A percentile compares a stretch with the other conserved stretches of the same genome.
Evolutionary conservation across 2,797 vertebrate genomes (phyloP).

Genomic region (Eutrigla gurnardus): DNA sequence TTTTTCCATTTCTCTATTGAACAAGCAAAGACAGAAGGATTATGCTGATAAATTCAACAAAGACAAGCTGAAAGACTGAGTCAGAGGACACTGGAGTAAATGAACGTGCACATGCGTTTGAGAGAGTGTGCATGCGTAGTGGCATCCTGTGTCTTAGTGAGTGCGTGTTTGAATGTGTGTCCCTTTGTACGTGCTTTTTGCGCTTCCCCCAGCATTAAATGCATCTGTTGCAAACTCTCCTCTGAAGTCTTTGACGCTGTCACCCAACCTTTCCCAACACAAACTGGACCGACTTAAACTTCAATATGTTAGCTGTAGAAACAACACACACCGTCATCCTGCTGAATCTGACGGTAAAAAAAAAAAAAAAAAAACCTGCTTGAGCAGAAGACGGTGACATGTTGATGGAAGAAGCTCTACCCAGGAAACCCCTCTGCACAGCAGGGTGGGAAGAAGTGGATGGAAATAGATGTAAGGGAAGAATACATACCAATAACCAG

Average conservation of each 20-base stretch:
- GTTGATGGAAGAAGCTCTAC: slow-evolving; percentile 18
- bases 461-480: slow-evolving; percentile 13
- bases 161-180: neutral
- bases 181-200: neutral
- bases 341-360: slow-evolving; percentile 24
- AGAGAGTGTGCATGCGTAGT: neutral
- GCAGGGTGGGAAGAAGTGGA: neutral
- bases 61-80: slow-evolving; percentile 52
- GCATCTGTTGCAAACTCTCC: accelerated
- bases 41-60: slow-evolving; percentile 66
- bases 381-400: slow-evolving; percentile 11
- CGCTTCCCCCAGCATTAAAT: neutral
- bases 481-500: neutral
- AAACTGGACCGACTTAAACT: slow-evolving; percentile 38
- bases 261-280: slow-evolving; percentile 14
- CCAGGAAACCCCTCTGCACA: slow-evolving; percentile 1
- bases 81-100: slow-evolving; percentile 49
- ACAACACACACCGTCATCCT: slow-evolving; percentile 13
- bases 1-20: slow-evolving; percentile 58
- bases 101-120: slow-evolving; percentile 14
- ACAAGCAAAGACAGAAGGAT: slow-evolving; percentile 59
- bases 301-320: slow-evolving; percentile 36
- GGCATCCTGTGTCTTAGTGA: neutral
- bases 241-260: slow-evolving; percentile 27
- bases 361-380: slow-evolving; percentile 11